These are phyloP conservation scores for Bradypodion ventrale DNA, from an alignment of 2,797 vertebrate species.

Conservation along the genomic window DNA sequence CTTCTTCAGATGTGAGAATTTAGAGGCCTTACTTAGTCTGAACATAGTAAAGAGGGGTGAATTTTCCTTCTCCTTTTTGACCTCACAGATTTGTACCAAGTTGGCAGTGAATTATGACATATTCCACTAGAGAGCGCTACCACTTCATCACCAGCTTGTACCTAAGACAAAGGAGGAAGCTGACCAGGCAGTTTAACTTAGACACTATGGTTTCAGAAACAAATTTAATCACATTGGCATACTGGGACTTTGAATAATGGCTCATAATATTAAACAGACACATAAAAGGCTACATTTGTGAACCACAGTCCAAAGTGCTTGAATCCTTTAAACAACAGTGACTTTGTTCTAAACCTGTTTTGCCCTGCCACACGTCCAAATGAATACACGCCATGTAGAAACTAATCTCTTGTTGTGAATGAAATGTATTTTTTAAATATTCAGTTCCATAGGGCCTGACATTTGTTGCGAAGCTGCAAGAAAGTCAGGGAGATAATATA, in stretches of 20 bases:
- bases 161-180: conserved; percentile 72
- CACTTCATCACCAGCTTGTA: conserved; percentile 79
- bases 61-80: background rate
- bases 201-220: conserved; percentile 35
- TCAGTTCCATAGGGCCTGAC: conserved; percentile 28
- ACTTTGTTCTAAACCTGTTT: conserved; percentile 52
- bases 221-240: conserved; percentile 46
- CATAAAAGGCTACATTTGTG: background rate
- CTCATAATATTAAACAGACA: conserved; percentile 20
- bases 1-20: conserved; percentile 49
- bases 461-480: conserved; percentile 43
- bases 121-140: conserved; percentile 89
- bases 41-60: conserved; percentile 26
- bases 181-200: conserved; percentile 61
- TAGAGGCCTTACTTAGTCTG: conserved; percentile 32
- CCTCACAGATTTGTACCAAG: background rate
- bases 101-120: conserved; percentile 42
- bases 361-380: conserved; percentile 44
- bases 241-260: conserved; percentile 22
- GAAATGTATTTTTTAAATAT: conserved; percentile 52
- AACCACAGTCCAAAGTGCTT: conserved; percentile 36
- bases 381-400: conserved; percentile 47
- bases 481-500: background rate
- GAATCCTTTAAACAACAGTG: conserved; percentile 42
- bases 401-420: background rate